Conservation (phyloP, 2,797 vertebrate genomes). For the Mycteria americana region DNA sequence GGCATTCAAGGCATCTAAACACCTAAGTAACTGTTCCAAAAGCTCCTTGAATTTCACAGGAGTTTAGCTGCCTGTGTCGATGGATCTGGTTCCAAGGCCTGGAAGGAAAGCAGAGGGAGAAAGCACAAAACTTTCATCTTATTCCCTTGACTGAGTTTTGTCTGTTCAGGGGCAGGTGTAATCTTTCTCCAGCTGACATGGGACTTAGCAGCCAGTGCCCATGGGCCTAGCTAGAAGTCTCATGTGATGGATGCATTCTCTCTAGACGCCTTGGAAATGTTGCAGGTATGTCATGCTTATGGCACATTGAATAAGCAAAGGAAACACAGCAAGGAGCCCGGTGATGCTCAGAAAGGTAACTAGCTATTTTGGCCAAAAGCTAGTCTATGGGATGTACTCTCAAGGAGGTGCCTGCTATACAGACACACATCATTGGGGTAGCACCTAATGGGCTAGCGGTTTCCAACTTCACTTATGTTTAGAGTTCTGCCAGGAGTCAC, state of each 20-base stretch:
- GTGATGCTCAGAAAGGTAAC: not conserved
- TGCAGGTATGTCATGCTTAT: not conserved
- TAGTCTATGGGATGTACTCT: not conserved
- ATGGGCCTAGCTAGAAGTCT: not conserved
- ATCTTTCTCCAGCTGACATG: not conserved
- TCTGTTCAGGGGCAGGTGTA: not conserved
- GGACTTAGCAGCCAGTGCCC: not conserved
- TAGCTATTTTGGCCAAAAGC: not conserved
- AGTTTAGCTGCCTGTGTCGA: not conserved
- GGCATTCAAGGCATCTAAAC: constrained; percentile 3
- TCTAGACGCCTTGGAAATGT: not conserved
- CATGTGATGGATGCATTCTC: not conserved
- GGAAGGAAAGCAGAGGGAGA: not conserved
- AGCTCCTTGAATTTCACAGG: not conserved
- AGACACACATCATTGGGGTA: not conserved
- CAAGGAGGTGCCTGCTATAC: not conserved
- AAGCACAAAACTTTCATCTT: not conserved
- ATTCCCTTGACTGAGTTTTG: not conserved
- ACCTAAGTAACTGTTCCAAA: not conserved
- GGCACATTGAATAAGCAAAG: not conserved
- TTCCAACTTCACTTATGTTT: not conserved
- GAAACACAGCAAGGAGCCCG: not conserved
- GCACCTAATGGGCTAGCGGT: not conserved
- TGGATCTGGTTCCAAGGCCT: not conserved
- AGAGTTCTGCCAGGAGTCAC: constrained; percentile 17